Conservation (phyloP, 1,140 invertebrate genomes). For the Drosophila persimilis region DNA sequence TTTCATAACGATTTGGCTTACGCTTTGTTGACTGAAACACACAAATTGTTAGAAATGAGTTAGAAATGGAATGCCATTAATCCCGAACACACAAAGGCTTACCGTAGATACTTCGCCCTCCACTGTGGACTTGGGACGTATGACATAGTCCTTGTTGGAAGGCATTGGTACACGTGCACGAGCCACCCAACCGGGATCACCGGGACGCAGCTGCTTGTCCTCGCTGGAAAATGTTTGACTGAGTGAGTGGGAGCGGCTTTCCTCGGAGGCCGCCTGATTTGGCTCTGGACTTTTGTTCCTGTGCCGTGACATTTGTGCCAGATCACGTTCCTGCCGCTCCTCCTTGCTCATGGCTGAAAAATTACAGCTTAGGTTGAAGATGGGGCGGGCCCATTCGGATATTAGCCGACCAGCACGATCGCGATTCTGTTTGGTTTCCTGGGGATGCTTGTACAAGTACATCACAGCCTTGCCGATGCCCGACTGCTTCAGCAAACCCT, state of each 20-base stretch:
- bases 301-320: conserved; percentile 92
- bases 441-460: conserved; percentile 99
- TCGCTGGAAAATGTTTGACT: conserved; percentile 83
- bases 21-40: conserved; percentile 89
- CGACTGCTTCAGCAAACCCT: conserved; percentile 95
- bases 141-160: conserved; percentile 98
- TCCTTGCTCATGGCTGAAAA: conserved; percentile 94
- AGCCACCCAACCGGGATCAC: conserved; percentile 97
- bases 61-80: background rate
- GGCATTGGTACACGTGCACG: conserved; percentile 97
- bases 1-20: conserved; percentile 93
- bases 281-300: conserved; percentile 84
- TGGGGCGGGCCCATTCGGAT: conserved; percentile 97
- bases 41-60: conserved; percentile 2
- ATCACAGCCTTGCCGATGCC: conserved; percentile 99
- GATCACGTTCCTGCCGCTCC: conserved; percentile 95
- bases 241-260: conserved; percentile 84
- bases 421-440: conserved; percentile 97
- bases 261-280: conserved; percentile 65
- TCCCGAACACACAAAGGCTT: conserved; percentile 65
- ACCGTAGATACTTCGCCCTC: conserved; percentile 93
- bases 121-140: conserved; percentile 95
- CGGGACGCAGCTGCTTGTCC: conserved; percentile 88
- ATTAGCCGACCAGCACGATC: conserved; percentile 95
- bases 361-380: conserved; percentile 98